Evolutionary conservation across 2,797 vertebrate genomes (phyloP), one percentile per base, ranked within the genome.

Genomic region (Pangasius mekongensis): DNA sequence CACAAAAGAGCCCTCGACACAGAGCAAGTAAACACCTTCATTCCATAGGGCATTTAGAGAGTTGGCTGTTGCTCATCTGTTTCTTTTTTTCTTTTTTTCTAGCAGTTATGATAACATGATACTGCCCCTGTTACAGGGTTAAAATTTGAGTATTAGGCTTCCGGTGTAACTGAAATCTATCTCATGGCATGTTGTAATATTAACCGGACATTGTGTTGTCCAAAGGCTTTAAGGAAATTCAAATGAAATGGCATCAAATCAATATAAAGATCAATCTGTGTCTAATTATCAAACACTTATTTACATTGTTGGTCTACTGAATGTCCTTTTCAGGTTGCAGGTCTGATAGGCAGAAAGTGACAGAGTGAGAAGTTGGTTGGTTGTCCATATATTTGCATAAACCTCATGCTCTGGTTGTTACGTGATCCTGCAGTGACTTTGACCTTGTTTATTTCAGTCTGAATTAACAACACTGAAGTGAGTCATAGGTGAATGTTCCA

Each of bases 341-440:
- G 36, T 62, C 27, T 62, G 5, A 60, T 11, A 60, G 22, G 43
- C 22, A 43, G 76, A 78, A 56, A 33, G 7, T n/a, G 27, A 30
- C 14, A 78, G 76, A 33, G 56, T 47, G 39, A 39, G 58, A 64
- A 62, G 80, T 82, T 82, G 62, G 11, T 43, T 62, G 58, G 22
- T 62, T 62, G 56, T 43, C 24, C 33, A 43, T 82, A 62, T 82
- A 62, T 82, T 62, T 82, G 36, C 56, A 62, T 82, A 82, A 62
- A 62, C 43, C 58, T 82, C 56, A 62, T 82, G 56, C 80, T 82
- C 80, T 43, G 56, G 78, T 60, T 62, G 43, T 64, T 7, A 43
- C 5, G 3, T 62, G 36, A 82, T 62, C 36, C 11, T 62, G 13
- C 22, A 27, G 6, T 27, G 58, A 47, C 24, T 64, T 83, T 64